phyloP scores from a whole-genome alignment of 2,113 vertebrate species.

The Haemorhous mexicanus region DNA sequence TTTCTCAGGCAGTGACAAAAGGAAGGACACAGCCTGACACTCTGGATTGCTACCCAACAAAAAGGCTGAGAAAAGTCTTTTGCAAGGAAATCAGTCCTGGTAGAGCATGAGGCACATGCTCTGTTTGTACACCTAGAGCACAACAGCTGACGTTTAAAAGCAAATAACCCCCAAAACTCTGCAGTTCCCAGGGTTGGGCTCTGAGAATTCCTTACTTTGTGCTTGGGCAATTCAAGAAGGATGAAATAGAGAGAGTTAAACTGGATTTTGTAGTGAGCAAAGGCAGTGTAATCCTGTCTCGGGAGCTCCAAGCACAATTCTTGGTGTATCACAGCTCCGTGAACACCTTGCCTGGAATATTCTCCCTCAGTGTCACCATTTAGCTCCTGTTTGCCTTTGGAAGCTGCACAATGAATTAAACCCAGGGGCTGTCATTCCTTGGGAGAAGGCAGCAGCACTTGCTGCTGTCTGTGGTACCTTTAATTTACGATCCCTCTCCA shows the following conservation, averaged over 20 bases:
- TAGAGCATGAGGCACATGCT: not conserved
- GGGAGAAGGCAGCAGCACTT: not conserved
- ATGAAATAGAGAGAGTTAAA: not conserved
- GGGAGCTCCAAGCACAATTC: not conserved
- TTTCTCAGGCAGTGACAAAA: not conserved
- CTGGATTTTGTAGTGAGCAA: not conserved
- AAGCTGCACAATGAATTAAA: not conserved
- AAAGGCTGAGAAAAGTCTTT: not conserved
- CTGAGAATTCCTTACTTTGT: not conserved
- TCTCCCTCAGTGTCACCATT: not conserved
- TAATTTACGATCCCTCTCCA: conserved; percentile 12
- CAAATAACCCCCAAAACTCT: not conserved
- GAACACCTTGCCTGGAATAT: not conserved
- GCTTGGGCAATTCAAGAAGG: not conserved
- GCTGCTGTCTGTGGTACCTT: not conserved
- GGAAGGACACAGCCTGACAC: not conserved
- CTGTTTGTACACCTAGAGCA: not conserved
- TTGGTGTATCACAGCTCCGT: not conserved
- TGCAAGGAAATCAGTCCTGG: not conserved
- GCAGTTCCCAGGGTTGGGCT: not conserved
- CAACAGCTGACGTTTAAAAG: not conserved
- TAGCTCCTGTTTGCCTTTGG: not conserved
- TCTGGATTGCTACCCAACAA: not conserved
- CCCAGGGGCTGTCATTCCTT: not conserved
- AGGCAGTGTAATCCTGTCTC: not conserved